Conservation (phyloP, 2,113 vertebrate species). For the Coracopsis vasa region DNA sequence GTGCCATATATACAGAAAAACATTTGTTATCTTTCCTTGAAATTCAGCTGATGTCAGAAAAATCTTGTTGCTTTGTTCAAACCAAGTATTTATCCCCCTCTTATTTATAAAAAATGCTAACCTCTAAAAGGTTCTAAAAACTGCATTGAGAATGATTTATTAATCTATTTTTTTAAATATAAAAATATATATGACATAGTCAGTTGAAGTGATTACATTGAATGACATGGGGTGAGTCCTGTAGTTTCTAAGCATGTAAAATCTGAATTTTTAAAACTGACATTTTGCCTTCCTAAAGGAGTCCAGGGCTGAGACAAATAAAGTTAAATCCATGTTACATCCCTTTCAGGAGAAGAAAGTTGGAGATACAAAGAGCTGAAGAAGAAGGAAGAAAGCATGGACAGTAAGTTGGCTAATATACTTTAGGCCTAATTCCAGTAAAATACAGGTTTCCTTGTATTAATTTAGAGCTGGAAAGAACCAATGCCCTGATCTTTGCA, state of each 20-base stretch:
- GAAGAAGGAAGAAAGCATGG: slow-evolving; percentile 90
- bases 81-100: background rate
- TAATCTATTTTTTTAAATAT: background rate
- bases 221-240: background rate
- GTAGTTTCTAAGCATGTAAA: background rate
- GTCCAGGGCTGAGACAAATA: background rate
- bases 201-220: background rate
- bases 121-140: background rate
- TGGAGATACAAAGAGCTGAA: slow-evolving; percentile 93
- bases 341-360: slow-evolving; percentile 85
- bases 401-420: slow-evolving; percentile 81
- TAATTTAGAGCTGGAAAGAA: background rate
- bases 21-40: background rate
- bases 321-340: background rate
- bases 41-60: background rate
- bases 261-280: background rate
- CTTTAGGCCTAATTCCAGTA: background rate
- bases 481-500: background rate
- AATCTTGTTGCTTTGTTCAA: background rate
- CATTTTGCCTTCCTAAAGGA: background rate
- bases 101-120: background rate
- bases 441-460: background rate
- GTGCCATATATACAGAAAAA: background rate
- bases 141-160: background rate
- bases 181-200: background rate